Percentiles rank a stretch among this genome's conserved stretches.
Conservation (phyloP, 2,113 vertebrate genomes). For the Oreochromis aureus region DNA sequence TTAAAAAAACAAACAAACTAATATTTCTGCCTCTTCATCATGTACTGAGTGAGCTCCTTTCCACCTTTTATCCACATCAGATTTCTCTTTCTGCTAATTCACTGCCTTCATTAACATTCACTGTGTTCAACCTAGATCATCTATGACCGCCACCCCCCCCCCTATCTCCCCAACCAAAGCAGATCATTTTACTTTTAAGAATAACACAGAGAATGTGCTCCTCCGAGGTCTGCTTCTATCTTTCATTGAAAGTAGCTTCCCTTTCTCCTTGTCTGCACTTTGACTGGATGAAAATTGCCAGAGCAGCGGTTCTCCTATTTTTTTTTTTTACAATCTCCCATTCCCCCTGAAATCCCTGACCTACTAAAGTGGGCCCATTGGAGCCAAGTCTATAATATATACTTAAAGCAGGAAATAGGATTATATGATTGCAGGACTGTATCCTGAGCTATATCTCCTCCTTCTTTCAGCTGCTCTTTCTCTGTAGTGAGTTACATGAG, state of each 20-base stretch:
- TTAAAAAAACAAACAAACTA: neutral
- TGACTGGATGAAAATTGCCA: neutral
- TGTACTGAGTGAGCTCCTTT: neutral
- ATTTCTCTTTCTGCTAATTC: neutral
- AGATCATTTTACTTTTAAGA: neutral
- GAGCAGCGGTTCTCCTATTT: too few species aligned
- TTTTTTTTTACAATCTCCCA: neutral
- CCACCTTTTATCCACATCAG: neutral
- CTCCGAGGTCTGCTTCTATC: neutral
- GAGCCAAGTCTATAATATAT: neutral
- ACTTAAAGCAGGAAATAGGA: neutral
- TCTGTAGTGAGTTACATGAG: neutral
- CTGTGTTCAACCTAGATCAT: neutral
- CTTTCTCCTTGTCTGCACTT: neutral
- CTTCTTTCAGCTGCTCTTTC: neutral
- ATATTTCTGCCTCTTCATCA: accelerated
- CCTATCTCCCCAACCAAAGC: neutral
- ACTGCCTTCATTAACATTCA: neutral
- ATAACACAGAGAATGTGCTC: neutral
- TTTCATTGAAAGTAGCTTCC: neutral
- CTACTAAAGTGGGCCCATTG: neutral
- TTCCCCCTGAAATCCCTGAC: neutral
- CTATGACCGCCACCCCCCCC: neutral
- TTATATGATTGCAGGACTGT: constrained; percentile 4
- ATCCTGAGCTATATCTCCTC: constrained; percentile 15